Percentiles rank a stretch among this genome's conserved stretches.
Conservation (phyloP, 2,113 vertebrate species). For the Sakesphorus luctuosus region DNA sequence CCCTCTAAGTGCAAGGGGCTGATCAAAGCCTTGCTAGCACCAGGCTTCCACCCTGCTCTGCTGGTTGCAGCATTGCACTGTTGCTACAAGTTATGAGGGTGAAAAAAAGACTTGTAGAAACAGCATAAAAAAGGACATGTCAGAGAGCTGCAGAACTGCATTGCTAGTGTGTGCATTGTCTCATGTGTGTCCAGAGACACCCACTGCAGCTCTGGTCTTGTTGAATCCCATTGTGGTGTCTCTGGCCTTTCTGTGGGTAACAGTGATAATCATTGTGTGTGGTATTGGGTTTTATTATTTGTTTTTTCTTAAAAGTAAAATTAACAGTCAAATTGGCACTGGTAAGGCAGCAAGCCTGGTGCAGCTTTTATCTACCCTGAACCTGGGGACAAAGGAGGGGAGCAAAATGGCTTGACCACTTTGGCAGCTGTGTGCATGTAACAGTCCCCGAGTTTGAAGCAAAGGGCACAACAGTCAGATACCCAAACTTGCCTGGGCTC, state of each 20-base stretch:
- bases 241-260: constrained; percentile 19
- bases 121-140: not conserved
- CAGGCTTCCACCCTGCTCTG: not conserved
- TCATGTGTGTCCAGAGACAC: not conserved
- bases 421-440: rapidly evolving
- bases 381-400: not conserved
- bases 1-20: not conserved
- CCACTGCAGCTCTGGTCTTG: not conserved
- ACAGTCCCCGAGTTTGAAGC: not conserved
- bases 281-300: constrained; percentile 5
- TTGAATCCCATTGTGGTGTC: constrained; percentile 3
- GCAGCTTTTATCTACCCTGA: constrained; percentile 22
- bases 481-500: constrained; percentile 11
- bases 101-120: not conserved
- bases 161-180: not conserved
- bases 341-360: not conserved
- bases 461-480: constrained; percentile 17
- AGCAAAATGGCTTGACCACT: not conserved
- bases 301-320: not conserved
- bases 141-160: not conserved
- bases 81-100: not conserved
- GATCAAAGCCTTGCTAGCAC: not conserved
- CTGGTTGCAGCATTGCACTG: not conserved
- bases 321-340: not conserved
- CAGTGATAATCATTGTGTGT: not conserved